Percentiles rank a stretch among this genome's conserved stretches.
Evolutionary conservation across 2,797 vertebrate species (phyloP).

Genomic region (Avahi laniger): DNA sequence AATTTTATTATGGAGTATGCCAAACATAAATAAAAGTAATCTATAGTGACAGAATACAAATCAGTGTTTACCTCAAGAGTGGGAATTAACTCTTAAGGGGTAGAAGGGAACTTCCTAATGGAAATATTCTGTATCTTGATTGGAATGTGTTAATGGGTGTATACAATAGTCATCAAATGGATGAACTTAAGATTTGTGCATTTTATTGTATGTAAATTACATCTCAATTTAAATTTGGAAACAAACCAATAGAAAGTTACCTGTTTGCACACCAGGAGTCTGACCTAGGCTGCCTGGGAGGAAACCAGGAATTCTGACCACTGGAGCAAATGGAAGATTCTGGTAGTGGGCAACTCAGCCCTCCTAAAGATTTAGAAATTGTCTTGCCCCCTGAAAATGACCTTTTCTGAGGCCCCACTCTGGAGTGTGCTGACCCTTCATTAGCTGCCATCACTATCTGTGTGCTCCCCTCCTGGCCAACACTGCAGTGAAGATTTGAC

Average conservation of each 20-base stretch:
- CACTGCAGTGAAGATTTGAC: background rate
- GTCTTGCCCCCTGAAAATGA: conserved; percentile 1
- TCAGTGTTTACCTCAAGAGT: background rate
- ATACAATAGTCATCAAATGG: conserved; percentile 15
- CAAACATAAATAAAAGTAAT: background rate
- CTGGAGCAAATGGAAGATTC: background rate
- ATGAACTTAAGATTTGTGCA: background rate
- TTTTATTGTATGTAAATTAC: background rate
- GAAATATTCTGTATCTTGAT: background rate
- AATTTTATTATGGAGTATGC: conserved; percentile 16
- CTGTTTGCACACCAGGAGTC: background rate
- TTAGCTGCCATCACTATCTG: background rate
- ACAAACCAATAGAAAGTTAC: background rate
- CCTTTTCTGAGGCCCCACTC: background rate
- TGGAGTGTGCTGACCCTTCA: background rate
- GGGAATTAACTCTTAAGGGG: background rate
- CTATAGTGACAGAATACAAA: background rate
- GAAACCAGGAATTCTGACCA: background rate
- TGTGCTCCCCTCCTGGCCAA: background rate
- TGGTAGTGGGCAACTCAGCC: background rate
- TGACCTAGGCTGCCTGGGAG: background rate
- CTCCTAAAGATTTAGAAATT: conserved; percentile 33
- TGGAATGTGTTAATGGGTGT: background rate
- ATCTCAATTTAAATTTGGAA: conserved; percentile 43
- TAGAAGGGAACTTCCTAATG: background rate